phyloP scores from a whole-genome alignment of 1,140 invertebrate genomes.

The Choristoneura fumiferana region DNA sequence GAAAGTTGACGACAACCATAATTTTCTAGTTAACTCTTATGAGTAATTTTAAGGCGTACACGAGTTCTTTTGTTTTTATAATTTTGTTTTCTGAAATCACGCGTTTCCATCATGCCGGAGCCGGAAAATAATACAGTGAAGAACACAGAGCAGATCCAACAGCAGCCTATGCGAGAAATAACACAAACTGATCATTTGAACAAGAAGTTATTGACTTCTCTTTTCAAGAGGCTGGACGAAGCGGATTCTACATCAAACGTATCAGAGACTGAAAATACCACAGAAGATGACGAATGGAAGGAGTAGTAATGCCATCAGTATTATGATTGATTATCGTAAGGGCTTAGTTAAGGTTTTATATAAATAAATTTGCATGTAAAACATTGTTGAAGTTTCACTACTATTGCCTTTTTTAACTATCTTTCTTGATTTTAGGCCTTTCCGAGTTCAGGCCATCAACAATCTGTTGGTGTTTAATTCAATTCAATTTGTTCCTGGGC shows the following conservation, averaged over 20 bases:
- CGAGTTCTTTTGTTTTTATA: constrained; percentile 29
- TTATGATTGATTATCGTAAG: not conserved
- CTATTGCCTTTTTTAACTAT: too few relatives aligned
- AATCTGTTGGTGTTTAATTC: too few relatives aligned
- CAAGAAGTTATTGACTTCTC: constrained; percentile 80
- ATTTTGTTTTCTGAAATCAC: constrained; percentile 3
- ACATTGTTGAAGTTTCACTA: too few relatives aligned
- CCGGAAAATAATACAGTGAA: constrained; percentile 40
- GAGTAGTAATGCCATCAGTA: constrained; percentile 24
- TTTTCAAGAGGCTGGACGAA: constrained; percentile 80
- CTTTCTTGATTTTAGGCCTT: too few relatives aligned
- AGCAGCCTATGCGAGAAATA: constrained; percentile 69
- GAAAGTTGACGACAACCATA: not conserved
- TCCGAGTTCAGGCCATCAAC: too few relatives aligned
- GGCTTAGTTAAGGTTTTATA: constrained; percentile 1
- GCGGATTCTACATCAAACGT: constrained; percentile 55
- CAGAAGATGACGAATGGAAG: constrained; percentile 55
- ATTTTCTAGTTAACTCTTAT: not conserved
- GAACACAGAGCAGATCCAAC: constrained; percentile 34
- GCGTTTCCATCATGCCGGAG: constrained; percentile 47
- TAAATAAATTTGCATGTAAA: too few relatives aligned
- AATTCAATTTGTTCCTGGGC: too few relatives aligned
- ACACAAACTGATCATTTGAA: constrained; percentile 82
- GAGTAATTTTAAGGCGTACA: not conserved
- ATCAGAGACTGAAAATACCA: constrained; percentile 51